Percentiles rank a stretch among this genome's conserved stretches.
Conservation (phyloP, 2,113 vertebrate species). For the Tonatia bakeri region DNA sequence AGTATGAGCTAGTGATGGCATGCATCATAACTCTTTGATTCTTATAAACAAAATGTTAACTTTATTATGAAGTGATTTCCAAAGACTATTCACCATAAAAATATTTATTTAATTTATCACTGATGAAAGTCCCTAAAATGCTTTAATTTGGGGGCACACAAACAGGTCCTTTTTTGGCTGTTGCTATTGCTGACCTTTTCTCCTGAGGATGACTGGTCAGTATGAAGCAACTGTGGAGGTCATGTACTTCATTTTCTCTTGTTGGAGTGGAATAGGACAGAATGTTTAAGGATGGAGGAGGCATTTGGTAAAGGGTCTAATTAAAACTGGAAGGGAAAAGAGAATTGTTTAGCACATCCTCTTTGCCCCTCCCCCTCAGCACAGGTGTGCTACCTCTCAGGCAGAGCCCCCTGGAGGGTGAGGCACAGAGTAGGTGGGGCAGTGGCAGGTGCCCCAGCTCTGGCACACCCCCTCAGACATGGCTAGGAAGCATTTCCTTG, state of each 20-base stretch:
- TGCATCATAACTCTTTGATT: not conserved
- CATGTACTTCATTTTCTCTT: not conserved
- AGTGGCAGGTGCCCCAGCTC: not conserved
- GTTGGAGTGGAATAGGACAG: not conserved
- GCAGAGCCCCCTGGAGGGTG: rapidly evolving
- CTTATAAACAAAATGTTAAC: not conserved
- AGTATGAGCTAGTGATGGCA: not conserved
- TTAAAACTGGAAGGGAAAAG: not conserved
- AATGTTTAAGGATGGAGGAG: not conserved
- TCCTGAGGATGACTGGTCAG: not conserved
- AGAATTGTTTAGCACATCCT: not conserved
- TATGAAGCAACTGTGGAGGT: not conserved
- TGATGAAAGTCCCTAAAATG: not conserved
- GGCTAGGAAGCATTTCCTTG: not conserved
- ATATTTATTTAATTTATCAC: not conserved
- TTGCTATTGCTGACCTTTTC: not conserved
- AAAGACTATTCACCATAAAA: not conserved
- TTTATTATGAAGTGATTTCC: not conserved
- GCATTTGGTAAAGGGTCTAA: not conserved
- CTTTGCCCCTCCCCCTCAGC: no score
- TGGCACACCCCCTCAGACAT: not conserved
- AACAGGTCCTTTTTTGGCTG: rapidly evolving
- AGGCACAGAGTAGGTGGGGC: not conserved
- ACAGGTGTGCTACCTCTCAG: not conserved
- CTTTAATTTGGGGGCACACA: not conserved